A percentile compares a stretch with the other conserved stretches of the same genome.
These are phyloP conservation scores for Nebria salina DNA, from an alignment of 2,888 invertebrate species.

Conservation along the genomic window DNA sequence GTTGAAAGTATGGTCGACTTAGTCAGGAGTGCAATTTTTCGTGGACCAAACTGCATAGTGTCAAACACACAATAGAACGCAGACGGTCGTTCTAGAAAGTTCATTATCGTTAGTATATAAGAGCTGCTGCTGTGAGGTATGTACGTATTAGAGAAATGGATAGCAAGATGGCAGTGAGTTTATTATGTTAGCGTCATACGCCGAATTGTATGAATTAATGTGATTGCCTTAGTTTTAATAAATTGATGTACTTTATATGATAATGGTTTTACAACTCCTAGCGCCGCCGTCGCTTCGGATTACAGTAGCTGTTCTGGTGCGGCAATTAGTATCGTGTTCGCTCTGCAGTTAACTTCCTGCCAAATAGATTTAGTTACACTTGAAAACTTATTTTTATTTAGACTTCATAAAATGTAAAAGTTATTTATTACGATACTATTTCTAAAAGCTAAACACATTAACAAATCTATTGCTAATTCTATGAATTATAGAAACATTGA, in stretches of 20 bases:
- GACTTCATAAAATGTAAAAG: not conserved
- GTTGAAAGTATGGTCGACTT: not conserved
- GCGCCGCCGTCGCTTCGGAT: conserved; percentile 7
- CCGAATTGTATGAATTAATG: conserved; percentile 42
- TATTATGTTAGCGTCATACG: conserved; percentile 32
- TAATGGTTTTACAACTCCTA: conserved; percentile 40
- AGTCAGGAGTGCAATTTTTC: not conserved
- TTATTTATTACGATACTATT: not conserved
- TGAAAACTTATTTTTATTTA: not conserved
- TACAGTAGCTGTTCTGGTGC: not conserved
- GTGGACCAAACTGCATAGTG: not conserved
- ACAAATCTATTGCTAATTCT: not conserved
- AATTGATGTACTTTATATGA: conserved; percentile 45
- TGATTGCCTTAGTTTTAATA: conserved; percentile 43
- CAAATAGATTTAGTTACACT: conserved; percentile 7
- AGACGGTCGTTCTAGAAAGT: not conserved
- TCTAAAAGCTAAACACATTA: not conserved
- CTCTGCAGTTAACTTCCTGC: not conserved
- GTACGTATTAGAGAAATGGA: not conserved
- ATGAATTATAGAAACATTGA: too few species aligned
- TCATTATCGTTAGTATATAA: not conserved
- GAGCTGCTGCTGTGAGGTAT: not conserved
- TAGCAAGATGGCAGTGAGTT: conserved; percentile 9
- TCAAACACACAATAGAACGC: not conserved
- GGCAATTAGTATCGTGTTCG: conserved; percentile 19